Evolutionary conservation across 1,140 invertebrate species (phyloP).

Genomic region (Gryon sp.): DNA sequence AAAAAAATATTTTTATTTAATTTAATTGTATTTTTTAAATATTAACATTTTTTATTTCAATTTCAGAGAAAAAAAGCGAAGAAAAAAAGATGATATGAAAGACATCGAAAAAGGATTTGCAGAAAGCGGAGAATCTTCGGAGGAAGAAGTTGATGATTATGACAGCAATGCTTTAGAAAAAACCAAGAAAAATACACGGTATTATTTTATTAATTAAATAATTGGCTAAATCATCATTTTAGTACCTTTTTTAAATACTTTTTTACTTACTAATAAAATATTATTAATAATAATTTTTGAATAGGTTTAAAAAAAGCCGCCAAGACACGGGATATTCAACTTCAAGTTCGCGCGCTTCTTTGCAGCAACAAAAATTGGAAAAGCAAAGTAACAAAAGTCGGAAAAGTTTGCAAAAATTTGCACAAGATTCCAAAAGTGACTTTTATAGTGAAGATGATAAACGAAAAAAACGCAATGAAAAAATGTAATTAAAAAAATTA

Average conservation of each 20-base stretch:
- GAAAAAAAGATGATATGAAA: conserved; percentile 42
- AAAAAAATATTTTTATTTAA: too few species aligned
- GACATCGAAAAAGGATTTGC: conserved; percentile 68
- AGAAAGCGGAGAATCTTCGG: conserved; percentile 66
- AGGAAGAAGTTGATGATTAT: conserved; percentile 67
- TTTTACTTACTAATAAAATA: too few species aligned
- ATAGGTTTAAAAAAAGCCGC: conserved; percentile 73
- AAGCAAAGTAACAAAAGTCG: conserved; percentile 52
- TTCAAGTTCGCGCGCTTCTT: conserved; percentile 81
- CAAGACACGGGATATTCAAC: conserved; percentile 85
- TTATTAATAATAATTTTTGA: conserved; percentile 51
- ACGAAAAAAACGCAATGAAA: conserved; percentile 44
- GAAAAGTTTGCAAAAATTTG: conserved; percentile 40
- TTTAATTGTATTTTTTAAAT: too few species aligned
- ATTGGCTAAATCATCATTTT: too few species aligned
- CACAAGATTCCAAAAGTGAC: conserved; percentile 71
- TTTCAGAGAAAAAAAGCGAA: conserved; percentile 33
- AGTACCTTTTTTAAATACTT: too few species aligned
- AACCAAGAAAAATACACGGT: conserved; percentile 38
- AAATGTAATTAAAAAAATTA: conserved; percentile 27
- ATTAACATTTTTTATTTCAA: too few species aligned
- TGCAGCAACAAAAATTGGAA: conserved; percentile 64
- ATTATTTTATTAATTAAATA: too few species aligned
- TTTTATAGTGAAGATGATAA: conserved; percentile 66
- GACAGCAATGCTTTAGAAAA: conserved; percentile 54